Evolutionary conservation across 1,140 invertebrate species (phyloP).

Genomic region (Delia radicum): DNA sequence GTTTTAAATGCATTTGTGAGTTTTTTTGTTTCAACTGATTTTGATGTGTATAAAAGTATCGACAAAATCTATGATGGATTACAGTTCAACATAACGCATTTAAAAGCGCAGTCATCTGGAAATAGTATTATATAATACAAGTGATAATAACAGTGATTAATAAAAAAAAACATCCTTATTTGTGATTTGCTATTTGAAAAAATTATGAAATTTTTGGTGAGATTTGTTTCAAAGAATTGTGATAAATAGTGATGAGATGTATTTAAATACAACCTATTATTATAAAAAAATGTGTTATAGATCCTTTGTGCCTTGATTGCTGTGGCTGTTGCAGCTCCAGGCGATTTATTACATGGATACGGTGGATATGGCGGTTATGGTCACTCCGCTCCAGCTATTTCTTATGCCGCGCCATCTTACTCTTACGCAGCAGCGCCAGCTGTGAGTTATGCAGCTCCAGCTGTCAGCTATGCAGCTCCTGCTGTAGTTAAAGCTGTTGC

Average conservation of each 20-base stretch:
- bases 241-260: neutral
- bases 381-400: neutral
- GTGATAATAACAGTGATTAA: neutral
- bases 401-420: slow-evolving; percentile 24
- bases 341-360: slow-evolving; percentile 31
- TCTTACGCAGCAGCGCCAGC: slow-evolving; percentile 38
- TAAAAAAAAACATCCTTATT: neutral
- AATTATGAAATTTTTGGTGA: slow-evolving; percentile 29
- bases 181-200: neutral
- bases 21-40: neutral
- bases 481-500: slow-evolving; percentile 35
- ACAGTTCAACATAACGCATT: slow-evolving; percentile 1
- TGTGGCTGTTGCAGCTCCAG: slow-evolving; percentile 39
- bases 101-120: neutral
- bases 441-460: slow-evolving; percentile 35
- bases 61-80: slow-evolving; percentile 6
- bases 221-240: neutral
- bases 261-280: neutral
- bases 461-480: slow-evolving; percentile 39
- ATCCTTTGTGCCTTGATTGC: slow-evolving; percentile 41
- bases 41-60: slow-evolving; percentile 15
- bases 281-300: slow-evolving; percentile 30
- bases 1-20: neutral
- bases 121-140: neutral
- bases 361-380: slow-evolving; percentile 20